Conservation (phyloP, 2,113 vertebrate species). For the Sinocyclocheilus anophthalmus region DNA sequence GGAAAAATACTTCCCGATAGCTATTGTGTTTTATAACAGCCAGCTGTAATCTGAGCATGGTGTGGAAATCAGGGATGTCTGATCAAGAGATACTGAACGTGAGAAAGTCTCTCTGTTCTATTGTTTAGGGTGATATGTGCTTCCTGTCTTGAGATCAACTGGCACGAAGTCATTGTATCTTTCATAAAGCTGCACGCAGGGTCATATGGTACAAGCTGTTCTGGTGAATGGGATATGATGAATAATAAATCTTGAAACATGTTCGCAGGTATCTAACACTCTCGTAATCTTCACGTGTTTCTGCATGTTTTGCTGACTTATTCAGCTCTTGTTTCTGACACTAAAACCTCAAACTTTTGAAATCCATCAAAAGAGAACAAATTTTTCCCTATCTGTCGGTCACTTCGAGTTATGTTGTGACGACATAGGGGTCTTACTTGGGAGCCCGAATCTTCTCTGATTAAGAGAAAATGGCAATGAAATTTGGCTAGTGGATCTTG, state of each 20-base stretch:
- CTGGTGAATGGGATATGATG: background rate
- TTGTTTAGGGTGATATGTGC: background rate
- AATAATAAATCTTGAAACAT: background rate
- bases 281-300: background rate
- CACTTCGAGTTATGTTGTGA: too few relatives aligned
- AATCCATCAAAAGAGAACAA: background rate
- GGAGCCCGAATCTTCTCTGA: too few relatives aligned
- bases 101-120: background rate
- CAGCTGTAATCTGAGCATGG: background rate
- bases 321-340: background rate
- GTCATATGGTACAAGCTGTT: background rate
- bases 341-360: background rate
- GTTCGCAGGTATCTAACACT: background rate
- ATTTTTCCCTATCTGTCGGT: background rate
- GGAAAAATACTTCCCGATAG: background rate
- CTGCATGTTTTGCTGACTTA: constrained; percentile 10
- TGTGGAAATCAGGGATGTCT: background rate
- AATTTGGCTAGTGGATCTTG: too few relatives aligned
- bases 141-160: background rate
- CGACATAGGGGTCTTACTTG: too few relatives aligned
- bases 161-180: background rate
- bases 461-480: too few relatives aligned
- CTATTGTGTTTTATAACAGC: background rate
- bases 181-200: background rate
- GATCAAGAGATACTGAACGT: background rate